Evolutionary conservation across 1,140 invertebrate species (phyloP).

Genomic region (Latrodectus geometricus): DNA sequence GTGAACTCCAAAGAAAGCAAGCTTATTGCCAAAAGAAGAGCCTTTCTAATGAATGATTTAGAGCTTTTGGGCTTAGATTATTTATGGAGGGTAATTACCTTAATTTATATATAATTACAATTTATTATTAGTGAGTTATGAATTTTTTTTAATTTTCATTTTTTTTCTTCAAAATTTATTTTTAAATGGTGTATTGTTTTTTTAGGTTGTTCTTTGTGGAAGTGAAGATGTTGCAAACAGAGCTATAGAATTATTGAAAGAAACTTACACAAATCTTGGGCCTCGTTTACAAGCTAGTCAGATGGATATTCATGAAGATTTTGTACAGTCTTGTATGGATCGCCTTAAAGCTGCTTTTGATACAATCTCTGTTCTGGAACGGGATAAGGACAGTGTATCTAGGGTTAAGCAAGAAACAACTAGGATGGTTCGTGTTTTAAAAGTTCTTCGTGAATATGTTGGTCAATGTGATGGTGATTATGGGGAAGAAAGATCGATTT

Average conservation of each 20-base stretch:
- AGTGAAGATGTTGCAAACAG: conserved; percentile 91
- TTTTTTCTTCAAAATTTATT: not conserved
- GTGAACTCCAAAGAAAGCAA: conserved; percentile 97
- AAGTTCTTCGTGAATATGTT: conserved; percentile 95
- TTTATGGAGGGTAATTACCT: conserved; percentile 84
- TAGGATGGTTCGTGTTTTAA: conserved; percentile 92
- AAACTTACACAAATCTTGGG: conserved; percentile 93
- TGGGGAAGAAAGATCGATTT: conserved; percentile 86
- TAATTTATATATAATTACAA: not conserved
- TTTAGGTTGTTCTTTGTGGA: conserved; percentile 85
- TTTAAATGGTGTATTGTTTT: conserved; percentile 43
- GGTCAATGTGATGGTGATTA: conserved; percentile 95
- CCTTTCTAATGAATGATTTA: conserved; percentile 77
- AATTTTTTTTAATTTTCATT: not conserved
- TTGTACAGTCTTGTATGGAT: conserved; percentile 89
- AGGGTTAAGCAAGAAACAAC: conserved; percentile 80
- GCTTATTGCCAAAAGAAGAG: conserved; percentile 85
- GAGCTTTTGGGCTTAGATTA: conserved; percentile 97
- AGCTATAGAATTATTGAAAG: conserved; percentile 90
- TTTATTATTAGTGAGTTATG: not conserved
- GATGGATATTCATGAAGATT: conserved; percentile 88
- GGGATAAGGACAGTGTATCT: conserved; percentile 73
- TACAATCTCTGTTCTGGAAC: conserved; percentile 70
- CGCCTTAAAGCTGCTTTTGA: conserved; percentile 85
- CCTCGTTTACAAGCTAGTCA: conserved; percentile 82